Percentiles rank a stretch among this genome's conserved stretches.
These are phyloP conservation scores for Palythoa heliodiscus DNA, from an alignment of 92 coral and sea anemone species.

Conservation along the genomic window DNA sequence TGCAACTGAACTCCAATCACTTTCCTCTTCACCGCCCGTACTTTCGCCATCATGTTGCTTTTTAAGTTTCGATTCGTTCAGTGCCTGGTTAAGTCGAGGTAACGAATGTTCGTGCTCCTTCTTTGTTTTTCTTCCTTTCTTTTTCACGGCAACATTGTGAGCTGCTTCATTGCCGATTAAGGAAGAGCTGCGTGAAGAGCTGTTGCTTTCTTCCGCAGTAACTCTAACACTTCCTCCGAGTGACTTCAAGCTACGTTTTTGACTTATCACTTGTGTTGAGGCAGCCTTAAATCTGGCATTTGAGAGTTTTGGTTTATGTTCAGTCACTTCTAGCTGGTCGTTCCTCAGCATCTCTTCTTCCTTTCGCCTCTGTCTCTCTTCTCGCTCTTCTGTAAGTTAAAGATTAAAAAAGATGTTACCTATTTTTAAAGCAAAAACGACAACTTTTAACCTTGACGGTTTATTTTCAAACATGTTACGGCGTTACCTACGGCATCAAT, in stretches of 20 bases:
- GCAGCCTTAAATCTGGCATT: neutral
- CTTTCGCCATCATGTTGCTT: neutral
- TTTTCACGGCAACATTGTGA: neutral
- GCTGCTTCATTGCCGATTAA: neutral
- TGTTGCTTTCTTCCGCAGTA: constrained; percentile 25
- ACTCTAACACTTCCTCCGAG: neutral
- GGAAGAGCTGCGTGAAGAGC: constrained; percentile 25
- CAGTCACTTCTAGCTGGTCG: neutral
- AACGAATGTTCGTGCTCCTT: neutral
- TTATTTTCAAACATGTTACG: too few relatives aligned
- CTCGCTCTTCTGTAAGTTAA: constrained; percentile 19
- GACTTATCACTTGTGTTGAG: constrained; percentile 5
- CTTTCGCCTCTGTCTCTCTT: constrained; percentile 19
- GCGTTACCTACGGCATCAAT: too few relatives aligned
- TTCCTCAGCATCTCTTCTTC: constrained; percentile 19
- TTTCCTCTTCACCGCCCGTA: neutral
- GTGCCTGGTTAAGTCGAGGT: constrained; percentile 15
- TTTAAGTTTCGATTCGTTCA: neutral
- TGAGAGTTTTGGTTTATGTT: neutral
- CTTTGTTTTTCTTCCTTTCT: constrained; percentile 5
- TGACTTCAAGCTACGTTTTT: neutral
- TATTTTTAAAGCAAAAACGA: too few relatives aligned
- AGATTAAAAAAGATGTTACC: neutral
- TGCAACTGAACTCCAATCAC: neutral
- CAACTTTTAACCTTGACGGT: too few relatives aligned